A percentile compares a stretch with the other conserved stretches of the same genome.
Evolutionary conservation across 2,797 vertebrate species (phyloP).

Genomic region (Gorsachius magnificus): DNA sequence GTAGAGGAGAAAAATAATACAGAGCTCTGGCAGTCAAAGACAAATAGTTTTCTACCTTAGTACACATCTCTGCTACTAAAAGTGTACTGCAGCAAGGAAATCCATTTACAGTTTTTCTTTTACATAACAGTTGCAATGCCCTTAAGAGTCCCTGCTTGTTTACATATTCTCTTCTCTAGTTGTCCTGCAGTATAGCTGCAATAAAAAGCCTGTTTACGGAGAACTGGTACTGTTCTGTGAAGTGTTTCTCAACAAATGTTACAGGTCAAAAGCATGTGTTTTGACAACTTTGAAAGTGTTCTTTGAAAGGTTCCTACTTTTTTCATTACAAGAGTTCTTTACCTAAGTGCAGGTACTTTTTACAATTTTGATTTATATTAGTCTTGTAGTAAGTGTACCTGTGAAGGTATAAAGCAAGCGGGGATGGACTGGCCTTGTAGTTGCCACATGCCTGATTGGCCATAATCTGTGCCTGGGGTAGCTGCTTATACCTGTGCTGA

Average conservation of each 20-base stretch:
- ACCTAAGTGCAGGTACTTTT: background rate
- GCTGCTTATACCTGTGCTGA: background rate
- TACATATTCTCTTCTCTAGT: background rate
- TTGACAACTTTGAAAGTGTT: background rate
- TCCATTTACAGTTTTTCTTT: conserved; percentile 53
- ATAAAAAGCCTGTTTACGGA: conserved; percentile 3
- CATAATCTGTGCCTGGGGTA: background rate
- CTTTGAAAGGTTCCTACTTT: background rate
- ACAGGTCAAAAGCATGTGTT: background rate
- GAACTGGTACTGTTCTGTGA: background rate
- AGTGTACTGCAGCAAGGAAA: conserved; percentile 40
- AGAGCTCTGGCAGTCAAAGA: conserved; percentile 15
- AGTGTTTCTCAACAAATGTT: background rate
- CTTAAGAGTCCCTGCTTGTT: conserved; percentile 21
- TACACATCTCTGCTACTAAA: conserved; percentile 24
- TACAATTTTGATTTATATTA: background rate
- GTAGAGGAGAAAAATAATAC: background rate
- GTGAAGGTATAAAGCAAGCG: background rate
- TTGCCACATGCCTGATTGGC: background rate
- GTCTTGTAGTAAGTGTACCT: background rate
- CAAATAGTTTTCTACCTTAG: conserved; percentile 44
- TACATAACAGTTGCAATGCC: conserved; percentile 23
- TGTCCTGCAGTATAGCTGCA: background rate
- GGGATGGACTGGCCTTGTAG: background rate
- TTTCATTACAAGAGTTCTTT: background rate